These are phyloP conservation scores for Psammodynastes pulverulentus DNA, from an alignment of 2,113 vertebrate genomes.

Conservation along the genomic window DNA sequence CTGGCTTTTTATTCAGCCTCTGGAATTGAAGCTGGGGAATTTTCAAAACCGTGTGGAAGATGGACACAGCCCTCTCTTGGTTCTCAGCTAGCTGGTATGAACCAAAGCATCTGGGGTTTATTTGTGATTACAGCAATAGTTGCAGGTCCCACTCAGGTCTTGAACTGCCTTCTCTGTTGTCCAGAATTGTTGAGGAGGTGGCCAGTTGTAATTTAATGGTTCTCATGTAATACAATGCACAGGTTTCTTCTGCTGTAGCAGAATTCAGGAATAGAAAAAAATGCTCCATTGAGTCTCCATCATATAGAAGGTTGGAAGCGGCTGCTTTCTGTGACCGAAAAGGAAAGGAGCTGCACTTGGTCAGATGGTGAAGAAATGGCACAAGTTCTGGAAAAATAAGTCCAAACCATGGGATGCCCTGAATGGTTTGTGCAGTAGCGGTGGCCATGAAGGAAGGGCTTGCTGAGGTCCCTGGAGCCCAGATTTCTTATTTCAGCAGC, in stretches of 20 bases:
- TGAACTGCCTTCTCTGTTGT: neutral
- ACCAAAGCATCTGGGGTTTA: neutral
- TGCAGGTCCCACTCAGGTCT: neutral
- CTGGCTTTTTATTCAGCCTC: neutral
- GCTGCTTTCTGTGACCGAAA: neutral
- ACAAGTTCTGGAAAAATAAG: neutral
- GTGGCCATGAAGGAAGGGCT: neutral
- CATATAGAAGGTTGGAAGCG: neutral
- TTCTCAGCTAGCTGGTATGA: neutral
- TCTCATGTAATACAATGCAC: neutral
- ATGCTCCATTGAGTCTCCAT: neutral
- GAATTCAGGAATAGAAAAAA: neutral
- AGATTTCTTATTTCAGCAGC: neutral
- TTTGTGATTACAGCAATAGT: neutral
- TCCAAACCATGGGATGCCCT: neutral
- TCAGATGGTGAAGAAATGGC: neutral
- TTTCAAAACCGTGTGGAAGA: neutral
- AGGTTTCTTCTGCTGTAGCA: neutral
- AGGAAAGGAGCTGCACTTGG: neutral
- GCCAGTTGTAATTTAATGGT: neutral
- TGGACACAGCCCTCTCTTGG: neutral
- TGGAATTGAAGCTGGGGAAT: neutral
- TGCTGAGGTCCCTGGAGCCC: neutral
- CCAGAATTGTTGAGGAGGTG: neutral
- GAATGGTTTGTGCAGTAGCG: neutral